phyloP scores from a whole-genome alignment of 2,888 invertebrate species.

The Brenthis hecate region DNA sequence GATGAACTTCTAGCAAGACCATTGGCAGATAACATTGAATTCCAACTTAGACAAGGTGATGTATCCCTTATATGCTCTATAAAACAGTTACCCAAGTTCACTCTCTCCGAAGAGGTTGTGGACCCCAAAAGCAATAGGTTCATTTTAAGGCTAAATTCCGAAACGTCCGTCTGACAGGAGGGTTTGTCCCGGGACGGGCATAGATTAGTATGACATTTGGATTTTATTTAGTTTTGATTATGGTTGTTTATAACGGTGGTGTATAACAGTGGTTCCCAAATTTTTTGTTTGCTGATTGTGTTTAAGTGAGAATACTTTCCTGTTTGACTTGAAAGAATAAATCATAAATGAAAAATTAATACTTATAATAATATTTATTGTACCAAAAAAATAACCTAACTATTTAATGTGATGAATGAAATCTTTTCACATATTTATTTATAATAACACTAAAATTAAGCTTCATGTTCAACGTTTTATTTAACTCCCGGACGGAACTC shows the following conservation, averaged over 20 bases:
- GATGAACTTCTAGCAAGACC: constrained; percentile 95
- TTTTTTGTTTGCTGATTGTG: too few relatives aligned
- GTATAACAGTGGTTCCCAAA: too few relatives aligned
- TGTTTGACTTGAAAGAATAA: too few relatives aligned
- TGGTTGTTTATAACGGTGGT: not conserved
- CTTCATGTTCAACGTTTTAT: too few relatives aligned
- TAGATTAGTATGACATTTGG: constrained; percentile 71
- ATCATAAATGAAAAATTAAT: too few relatives aligned
- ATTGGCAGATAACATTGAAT: constrained; percentile 90
- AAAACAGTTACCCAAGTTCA: constrained; percentile 94
- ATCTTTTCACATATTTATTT: too few relatives aligned
- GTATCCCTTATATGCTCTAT: constrained; percentile 95
- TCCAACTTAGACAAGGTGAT: constrained; percentile 96
- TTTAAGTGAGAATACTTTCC: too few relatives aligned
- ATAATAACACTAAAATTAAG: too few relatives aligned
- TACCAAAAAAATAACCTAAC: too few relatives aligned
- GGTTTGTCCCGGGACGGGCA: constrained; percentile 54
- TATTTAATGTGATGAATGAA: too few relatives aligned
- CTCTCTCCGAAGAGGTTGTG: constrained; percentile 96
- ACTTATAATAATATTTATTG: too few relatives aligned
- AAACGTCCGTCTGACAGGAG: constrained; percentile 95
- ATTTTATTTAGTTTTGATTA: constrained; percentile 49
- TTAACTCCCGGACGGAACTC: too few relatives aligned
- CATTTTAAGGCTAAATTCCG: constrained; percentile 95
- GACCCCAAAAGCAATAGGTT: constrained; percentile 98